Conservation (phyloP, 2,888 invertebrate species). For the Mesochorus sp. region DNA sequence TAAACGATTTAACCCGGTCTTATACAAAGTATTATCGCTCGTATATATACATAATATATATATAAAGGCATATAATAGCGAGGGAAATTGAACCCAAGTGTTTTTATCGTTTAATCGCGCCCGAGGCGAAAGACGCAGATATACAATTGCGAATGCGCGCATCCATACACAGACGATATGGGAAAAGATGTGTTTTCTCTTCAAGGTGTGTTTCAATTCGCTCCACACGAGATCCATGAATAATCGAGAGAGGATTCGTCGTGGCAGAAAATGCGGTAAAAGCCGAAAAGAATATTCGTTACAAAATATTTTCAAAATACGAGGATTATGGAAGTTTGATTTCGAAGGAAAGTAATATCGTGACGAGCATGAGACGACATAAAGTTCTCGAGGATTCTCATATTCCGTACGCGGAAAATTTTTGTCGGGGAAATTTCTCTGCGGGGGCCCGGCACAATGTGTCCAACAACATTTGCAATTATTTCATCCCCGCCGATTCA, state of each 20-base stretch:
- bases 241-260: slow-evolving; percentile 31
- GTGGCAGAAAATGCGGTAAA: neutral
- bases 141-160: too few species aligned
- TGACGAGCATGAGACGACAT: neutral
- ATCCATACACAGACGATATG: too few species aligned
- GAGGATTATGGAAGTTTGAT: slow-evolving; percentile 36
- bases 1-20: slow-evolving; percentile 51
- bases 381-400: neutral
- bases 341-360: neutral
- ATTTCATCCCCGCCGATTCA: neutral
- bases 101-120: slow-evolving; percentile 44
- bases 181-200: neutral
- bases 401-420: neutral
- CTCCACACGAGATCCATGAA: slow-evolving; percentile 23
- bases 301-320: slow-evolving; percentile 62
- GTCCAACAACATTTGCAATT: slow-evolving; percentile 40
- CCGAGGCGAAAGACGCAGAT: slow-evolving; percentile 7
- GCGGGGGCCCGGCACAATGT: slow-evolving; percentile 13
- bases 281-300: neutral
- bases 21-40: slow-evolving; percentile 48
- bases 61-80: slow-evolving; percentile 9
- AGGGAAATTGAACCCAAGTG: slow-evolving; percentile 30
- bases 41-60: too few species aligned
- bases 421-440: slow-evolving; percentile 21
- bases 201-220: neutral